These are phyloP conservation scores for Echiichthys vipera DNA, from an alignment of 2,797 vertebrate species.

Conservation along the genomic window DNA sequence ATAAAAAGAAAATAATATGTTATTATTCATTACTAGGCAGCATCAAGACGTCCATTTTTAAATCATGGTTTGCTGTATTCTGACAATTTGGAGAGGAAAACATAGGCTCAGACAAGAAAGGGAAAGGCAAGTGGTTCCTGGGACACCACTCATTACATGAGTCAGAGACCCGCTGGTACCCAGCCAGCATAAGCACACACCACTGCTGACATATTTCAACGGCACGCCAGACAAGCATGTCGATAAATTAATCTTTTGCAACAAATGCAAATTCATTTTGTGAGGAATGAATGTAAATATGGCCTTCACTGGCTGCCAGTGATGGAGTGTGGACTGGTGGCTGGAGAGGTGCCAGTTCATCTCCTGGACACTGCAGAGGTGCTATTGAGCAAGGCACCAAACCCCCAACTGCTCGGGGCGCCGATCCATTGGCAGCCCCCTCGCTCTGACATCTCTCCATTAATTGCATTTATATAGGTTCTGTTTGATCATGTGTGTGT, in stretches of 20 bases:
- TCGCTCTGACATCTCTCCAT: no score
- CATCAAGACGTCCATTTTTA: background rate
- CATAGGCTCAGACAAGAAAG: no score
- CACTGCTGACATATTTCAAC: background rate
- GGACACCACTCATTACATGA: background rate
- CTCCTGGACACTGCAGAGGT: no score
- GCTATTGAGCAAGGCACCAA: no score
- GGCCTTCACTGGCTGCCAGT: background rate
- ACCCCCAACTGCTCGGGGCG: no score
- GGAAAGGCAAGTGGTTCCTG: background rate
- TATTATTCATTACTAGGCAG: background rate
- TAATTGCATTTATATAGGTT: no score
- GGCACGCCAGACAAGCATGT: background rate
- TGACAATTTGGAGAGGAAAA: background rate
- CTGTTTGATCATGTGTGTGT: no score
- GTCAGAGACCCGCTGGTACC: background rate
- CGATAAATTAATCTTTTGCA: background rate
- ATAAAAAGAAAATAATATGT: background rate
- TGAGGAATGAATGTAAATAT: background rate
- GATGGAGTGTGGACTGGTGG: no score
- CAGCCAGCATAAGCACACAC: conserved; percentile 1
- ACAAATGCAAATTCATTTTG: background rate
- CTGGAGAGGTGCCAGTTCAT: no score
- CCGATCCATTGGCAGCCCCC: no score
- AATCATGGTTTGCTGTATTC: background rate